Evolutionary conservation across 1,140 invertebrate species (phyloP).

Genomic region (Onthophagus taurus): DNA sequence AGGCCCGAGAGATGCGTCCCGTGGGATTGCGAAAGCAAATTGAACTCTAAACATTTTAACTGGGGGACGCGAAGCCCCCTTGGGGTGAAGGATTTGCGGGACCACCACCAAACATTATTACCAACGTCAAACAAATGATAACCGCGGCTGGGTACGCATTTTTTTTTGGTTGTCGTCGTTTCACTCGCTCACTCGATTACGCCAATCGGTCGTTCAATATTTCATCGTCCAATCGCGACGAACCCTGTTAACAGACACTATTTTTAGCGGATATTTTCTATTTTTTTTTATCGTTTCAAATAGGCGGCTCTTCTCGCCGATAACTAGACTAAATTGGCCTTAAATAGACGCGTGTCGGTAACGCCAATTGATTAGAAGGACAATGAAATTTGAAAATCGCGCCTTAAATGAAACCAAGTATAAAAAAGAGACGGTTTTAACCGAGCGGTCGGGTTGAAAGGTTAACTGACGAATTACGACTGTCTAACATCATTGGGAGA

Average conservation of each 20-base stretch:
- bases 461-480: no score
- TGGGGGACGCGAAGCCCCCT: no score
- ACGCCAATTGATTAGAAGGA: no score
- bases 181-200: background rate
- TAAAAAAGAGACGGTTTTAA: no score
- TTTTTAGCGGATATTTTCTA: background rate
- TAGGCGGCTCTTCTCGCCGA: background rate
- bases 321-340: no score
- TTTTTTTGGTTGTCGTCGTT: background rate
- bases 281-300: background rate
- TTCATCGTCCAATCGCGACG: no score
- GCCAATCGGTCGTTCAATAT: background rate
- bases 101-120: conserved; percentile 33
- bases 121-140: conserved; percentile 29
- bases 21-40: conserved; percentile 29
- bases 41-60: conserved; percentile 35
- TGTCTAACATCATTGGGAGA: no score
- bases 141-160: background rate
- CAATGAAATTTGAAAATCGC: no score
- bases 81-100: conserved; percentile 20
- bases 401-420: no score
- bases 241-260: no score
- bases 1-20: conserved; percentile 24
- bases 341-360: no score
- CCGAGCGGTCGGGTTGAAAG: no score